Evolutionary conservation across 2,888 invertebrate genomes (phyloP).

Genomic region (Amitus sp.): DNA sequence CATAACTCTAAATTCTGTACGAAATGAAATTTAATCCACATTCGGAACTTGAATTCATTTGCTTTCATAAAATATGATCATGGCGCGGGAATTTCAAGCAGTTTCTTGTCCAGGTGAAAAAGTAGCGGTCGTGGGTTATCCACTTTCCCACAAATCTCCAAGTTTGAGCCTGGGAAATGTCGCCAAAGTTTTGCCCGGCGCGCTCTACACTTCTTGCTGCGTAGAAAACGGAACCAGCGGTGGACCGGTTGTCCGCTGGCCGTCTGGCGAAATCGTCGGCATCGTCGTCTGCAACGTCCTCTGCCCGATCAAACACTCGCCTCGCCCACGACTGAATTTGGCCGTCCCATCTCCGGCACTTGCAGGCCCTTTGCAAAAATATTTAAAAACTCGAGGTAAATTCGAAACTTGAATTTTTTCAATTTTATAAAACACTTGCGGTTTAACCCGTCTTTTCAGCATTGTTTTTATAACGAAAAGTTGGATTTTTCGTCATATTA

Average conservation of each 20-base stretch:
- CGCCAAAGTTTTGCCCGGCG: constrained; percentile 68
- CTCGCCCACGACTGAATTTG: constrained; percentile 73
- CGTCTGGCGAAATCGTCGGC: constrained; percentile 67
- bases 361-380: constrained; percentile 62
- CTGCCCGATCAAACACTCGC: constrained; percentile 65
- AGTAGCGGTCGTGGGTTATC: constrained; percentile 71
- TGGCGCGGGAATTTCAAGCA: too few species aligned
- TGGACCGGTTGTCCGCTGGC: constrained; percentile 70
- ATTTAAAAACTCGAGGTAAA: constrained; percentile 67
- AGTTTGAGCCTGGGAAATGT: constrained; percentile 71
- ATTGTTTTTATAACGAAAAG: too few species aligned
- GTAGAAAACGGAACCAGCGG: constrained; percentile 74
- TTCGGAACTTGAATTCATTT: too few species aligned
- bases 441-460: too few species aligned
- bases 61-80: too few species aligned
- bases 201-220: constrained; percentile 74
- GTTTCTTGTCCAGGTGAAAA: constrained; percentile 70
- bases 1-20: too few species aligned
- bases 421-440: too few species aligned
- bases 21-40: too few species aligned
- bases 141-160: constrained; percentile 68
- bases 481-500: too few species aligned
- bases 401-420: not conserved
- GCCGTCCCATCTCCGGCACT: constrained; percentile 69
- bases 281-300: constrained; percentile 72